These are phyloP conservation scores for Tyto alba DNA, from an alignment of 2,113 vertebrate genomes.

Conservation along the genomic window DNA sequence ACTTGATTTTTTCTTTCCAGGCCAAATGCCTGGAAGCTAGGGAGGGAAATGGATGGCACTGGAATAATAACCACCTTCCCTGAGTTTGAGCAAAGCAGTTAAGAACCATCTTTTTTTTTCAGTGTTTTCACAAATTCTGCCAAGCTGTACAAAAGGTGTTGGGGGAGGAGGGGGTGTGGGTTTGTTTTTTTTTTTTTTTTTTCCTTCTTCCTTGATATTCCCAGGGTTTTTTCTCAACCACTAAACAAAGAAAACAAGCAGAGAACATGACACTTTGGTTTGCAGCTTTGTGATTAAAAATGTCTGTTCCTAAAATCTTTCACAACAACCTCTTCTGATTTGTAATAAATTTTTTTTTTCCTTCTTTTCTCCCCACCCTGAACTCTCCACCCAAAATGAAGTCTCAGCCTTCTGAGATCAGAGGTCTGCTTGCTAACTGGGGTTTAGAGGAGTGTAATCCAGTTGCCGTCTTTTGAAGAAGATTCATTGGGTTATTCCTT, in stretches of 20 bases:
- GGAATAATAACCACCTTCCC: constrained; percentile 52
- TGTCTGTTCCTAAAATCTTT: background rate
- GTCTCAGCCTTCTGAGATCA: background rate
- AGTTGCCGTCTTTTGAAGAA: background rate
- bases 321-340: background rate
- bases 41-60: constrained; percentile 34
- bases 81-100: background rate
- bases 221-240: background rate
- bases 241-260: background rate
- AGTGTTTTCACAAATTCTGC: constrained; percentile 17
- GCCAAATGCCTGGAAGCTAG: constrained; percentile 58
- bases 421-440: background rate
- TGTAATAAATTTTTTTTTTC: background rate
- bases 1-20: constrained; percentile 42
- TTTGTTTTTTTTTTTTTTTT: no score
- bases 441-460: background rate
- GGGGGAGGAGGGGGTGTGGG: background rate
- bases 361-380: background rate
- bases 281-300: background rate
- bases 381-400: background rate
- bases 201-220: background rate
- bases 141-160: background rate
- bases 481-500: background rate
- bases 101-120: background rate
- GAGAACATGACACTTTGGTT: background rate